Evolutionary conservation across 2,888 invertebrate genomes (phyloP).

Genomic region (Xiphydria camelus): DNA sequence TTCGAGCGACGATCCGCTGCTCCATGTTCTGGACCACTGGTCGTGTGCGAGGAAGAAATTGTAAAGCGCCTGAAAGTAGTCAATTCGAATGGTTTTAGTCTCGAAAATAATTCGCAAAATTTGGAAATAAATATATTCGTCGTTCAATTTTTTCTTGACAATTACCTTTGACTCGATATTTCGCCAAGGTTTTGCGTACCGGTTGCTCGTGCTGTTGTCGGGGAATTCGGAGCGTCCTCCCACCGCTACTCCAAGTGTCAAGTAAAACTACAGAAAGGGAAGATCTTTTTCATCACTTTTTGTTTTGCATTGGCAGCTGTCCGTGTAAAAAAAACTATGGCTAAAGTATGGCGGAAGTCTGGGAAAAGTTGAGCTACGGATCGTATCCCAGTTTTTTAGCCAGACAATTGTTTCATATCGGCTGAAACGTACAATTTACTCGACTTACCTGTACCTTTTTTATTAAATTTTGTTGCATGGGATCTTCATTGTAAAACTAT

Average conservation of each 20-base stretch:
- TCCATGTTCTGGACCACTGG: conserved; percentile 60
- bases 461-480: no score
- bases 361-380: no score
- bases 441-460: no score
- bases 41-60: conserved; percentile 57
- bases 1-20: conserved; percentile 59
- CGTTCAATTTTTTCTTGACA: neutral
- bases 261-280: conserved; percentile 68
- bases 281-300: no score
- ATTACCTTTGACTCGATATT: conserved; percentile 69
- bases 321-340: no score
- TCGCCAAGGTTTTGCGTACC: conserved; percentile 73
- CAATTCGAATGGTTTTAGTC: neutral
- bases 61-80: conserved; percentile 35
- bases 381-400: no score
- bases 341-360: no score
- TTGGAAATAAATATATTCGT: neutral
- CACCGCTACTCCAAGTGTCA: conserved; percentile 76
- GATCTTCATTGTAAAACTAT: no score
- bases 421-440: no score
- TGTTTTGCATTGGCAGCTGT: no score
- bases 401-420: no score
- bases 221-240: conserved; percentile 76
- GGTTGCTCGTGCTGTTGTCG: conserved; percentile 59
- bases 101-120: conserved; percentile 4